Percentiles rank a stretch among this genome's conserved stretches.
phyloP scores from a whole-genome alignment of 1,140 invertebrate species.

The Drosophila kurseongensis region DNA sequence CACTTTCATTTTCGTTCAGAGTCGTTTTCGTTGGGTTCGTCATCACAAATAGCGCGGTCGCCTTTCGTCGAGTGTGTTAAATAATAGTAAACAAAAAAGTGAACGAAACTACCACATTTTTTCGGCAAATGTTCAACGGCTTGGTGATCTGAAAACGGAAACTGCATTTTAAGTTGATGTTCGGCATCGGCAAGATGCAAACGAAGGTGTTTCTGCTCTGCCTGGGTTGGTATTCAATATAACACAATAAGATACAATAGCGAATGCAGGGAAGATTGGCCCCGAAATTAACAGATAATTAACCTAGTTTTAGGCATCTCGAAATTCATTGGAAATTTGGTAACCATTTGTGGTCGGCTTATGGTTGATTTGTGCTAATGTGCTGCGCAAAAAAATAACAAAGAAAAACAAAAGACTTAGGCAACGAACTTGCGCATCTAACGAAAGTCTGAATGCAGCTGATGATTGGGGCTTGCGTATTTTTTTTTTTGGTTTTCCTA shows the following conservation, averaged over 20 bases:
- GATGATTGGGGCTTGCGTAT: constrained; percentile 3
- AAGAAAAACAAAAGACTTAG: constrained; percentile 75
- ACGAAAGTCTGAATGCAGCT: constrained; percentile 24
- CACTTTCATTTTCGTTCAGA: constrained; percentile 72
- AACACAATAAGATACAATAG: constrained; percentile 6
- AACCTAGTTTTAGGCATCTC: constrained; percentile 36
- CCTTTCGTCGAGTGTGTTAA: constrained; percentile 73
- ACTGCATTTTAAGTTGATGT: constrained; percentile 39
- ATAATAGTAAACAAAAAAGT: constrained; percentile 75
- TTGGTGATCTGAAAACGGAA: constrained; percentile 35
- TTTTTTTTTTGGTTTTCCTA: neutral
- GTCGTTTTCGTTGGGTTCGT: constrained; percentile 44
- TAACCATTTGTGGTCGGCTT: constrained; percentile 46
- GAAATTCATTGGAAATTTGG: constrained; percentile 37
- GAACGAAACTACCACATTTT: constrained; percentile 42
- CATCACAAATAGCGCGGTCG: constrained; percentile 31
- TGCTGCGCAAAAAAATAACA: constrained; percentile 28
- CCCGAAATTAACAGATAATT: constrained; percentile 38
- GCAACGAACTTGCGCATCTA: constrained; percentile 66
- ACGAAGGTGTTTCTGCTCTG: constrained; percentile 60
- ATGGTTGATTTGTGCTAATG: constrained; percentile 67
- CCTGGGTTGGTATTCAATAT: constrained; percentile 64
- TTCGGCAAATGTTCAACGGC: constrained; percentile 42
- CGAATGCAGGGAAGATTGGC: neutral
- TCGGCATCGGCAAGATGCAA: constrained; percentile 60